Conservation (phyloP, 2,888 invertebrate species). For the Priocnemis perturbator region DNA sequence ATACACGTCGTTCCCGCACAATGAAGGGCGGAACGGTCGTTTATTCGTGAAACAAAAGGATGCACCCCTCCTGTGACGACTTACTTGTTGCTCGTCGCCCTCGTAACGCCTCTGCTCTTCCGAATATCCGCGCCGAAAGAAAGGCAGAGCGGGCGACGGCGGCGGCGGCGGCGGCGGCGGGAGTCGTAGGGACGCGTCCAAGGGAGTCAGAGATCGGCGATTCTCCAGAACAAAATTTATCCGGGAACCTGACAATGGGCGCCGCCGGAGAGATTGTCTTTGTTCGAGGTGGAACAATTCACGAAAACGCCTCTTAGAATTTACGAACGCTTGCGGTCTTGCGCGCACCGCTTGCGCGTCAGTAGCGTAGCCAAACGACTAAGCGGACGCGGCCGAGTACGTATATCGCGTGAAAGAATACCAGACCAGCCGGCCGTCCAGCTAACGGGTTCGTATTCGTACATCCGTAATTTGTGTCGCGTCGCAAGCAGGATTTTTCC, state of each 20-base stretch:
- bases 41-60: slow-evolving; percentile 48
- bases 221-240: slow-evolving; percentile 49
- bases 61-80: slow-evolving; percentile 26
- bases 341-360: slow-evolving; percentile 18
- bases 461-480: too few relatives aligned
- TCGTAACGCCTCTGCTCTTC: slow-evolving; percentile 11
- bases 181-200: too few relatives aligned
- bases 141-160: background rate
- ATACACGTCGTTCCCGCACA: slow-evolving; percentile 36
- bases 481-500: too few relatives aligned
- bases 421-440: too few relatives aligned
- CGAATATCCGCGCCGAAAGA: slow-evolving; percentile 11
- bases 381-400: background rate
- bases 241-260: slow-evolving; percentile 51
- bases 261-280: slow-evolving; percentile 42
- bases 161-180: too few relatives aligned
- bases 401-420: too few relatives aligned
- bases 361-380: slow-evolving; percentile 10
- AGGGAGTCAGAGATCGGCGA: slow-evolving; percentile 31
- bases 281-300: slow-evolving; percentile 55
- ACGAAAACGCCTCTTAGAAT: slow-evolving; percentile 47
- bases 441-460: too few relatives aligned
- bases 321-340: slow-evolving; percentile 34
- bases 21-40: slow-evolving; percentile 40
- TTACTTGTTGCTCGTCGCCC: slow-evolving; percentile 52